Base-by-base conservation (phyloP, 1,140 invertebrate genomes). In the Hyphantria cunea region DNA sequence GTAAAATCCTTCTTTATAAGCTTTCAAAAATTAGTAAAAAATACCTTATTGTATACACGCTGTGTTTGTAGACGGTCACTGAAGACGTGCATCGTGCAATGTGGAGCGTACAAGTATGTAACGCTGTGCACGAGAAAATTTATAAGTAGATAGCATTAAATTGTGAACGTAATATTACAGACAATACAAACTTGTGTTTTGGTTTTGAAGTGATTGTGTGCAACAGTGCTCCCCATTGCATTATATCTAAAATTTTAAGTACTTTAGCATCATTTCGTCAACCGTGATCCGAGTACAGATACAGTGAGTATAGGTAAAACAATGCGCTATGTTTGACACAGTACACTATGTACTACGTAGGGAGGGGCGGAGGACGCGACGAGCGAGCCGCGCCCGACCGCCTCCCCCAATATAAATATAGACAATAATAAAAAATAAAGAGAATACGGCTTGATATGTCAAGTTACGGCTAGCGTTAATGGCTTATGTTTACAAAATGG, bases 361-460 rank as follows among this genome's bases (percentile, higher is more conserved):
- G n/a, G n/a, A n/a, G n/a, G n/a, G n/a, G n/a, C n/a, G n/a, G n/a
- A n/a, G n/a, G n/a, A n/a, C n/a, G n/a, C n/a, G 39, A 41, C 39
- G 10, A 34, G 33, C 33, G 33, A n/a, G n/a, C n/a, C n/a, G n/a
- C n/a, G n/a, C n/a, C 10, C 15, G 41, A 37, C 33, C 42, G 0
- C 1, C 1, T 31, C 11, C 4, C 13, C 55, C 55, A 15, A 13
- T 42, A 33, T 33, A 68, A 64, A 73, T 64, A 60, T 49, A 34
- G 62, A 66, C 34, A 45, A 61, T 9, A 44, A 63, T 17, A 39
- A 60, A 58, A 69, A 67, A 41, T 25, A 39, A 51, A 17, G 42
- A 67, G 48, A 64, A 67, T 64, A 64, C 51, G 51, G 64, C 66
- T 67, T 72, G 76, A 79, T 79, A 79, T 76, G 76, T 76, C 62